These are phyloP conservation scores for Phaethon lepturus DNA, from an alignment of 2,113 vertebrate genomes.

Conservation along the genomic window DNA sequence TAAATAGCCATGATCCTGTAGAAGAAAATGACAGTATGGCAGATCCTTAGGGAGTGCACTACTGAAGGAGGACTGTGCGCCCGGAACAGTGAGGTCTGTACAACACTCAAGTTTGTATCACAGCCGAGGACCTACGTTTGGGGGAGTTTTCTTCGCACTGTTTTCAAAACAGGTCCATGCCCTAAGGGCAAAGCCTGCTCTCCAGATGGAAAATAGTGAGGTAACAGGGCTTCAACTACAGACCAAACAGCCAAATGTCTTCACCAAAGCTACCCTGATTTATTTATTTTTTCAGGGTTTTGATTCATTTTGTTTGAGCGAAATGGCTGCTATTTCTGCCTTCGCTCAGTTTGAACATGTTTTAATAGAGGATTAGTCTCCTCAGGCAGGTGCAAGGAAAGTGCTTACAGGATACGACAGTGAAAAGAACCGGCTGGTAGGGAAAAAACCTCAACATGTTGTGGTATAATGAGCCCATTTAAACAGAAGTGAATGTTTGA, in stretches of 20 bases:
- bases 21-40: neutral
- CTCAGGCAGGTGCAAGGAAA: constrained; percentile 60
- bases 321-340: constrained; percentile 55
- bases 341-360: constrained; percentile 57
- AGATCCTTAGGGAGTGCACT: neutral
- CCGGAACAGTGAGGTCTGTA: accelerated
- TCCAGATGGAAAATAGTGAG: constrained; percentile 29
- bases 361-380: constrained; percentile 65
- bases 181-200: neutral
- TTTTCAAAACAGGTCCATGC: neutral
- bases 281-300: constrained; percentile 66
- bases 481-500: constrained; percentile 66
- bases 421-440: constrained; percentile 54
- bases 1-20: neutral
- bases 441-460: constrained; percentile 22
- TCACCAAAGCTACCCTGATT: constrained; percentile 32
- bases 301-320: constrained; percentile 56
- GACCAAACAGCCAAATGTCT: constrained; percentile 45
- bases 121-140: neutral
- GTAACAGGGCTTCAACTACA: neutral
- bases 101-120: neutral
- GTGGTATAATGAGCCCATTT: constrained; percentile 55
- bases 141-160: neutral
- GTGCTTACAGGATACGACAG: constrained; percentile 42
- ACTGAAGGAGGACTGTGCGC: neutral